phyloP scores from a whole-genome alignment of 2,888 invertebrate species.

The Isoperla grammatica region DNA sequence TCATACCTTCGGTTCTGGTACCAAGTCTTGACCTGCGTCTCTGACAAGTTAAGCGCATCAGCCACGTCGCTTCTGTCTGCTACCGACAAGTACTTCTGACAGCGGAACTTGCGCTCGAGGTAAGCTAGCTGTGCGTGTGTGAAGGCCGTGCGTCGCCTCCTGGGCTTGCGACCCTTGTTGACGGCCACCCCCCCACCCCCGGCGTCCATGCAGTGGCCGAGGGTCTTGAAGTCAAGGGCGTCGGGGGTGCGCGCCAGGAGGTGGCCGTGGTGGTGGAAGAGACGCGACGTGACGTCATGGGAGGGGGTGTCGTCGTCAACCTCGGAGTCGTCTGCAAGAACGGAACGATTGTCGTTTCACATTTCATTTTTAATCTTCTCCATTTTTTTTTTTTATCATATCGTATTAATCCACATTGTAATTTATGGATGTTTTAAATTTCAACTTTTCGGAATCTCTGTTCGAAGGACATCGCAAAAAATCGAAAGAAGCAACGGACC shows the following conservation, averaged over 20 bases:
- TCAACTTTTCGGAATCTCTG: too few species aligned
- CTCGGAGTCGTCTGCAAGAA: slow-evolving; percentile 5
- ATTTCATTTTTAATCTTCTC: too few species aligned
- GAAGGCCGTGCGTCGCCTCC: slow-evolving; percentile 83
- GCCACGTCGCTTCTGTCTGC: slow-evolving; percentile 91
- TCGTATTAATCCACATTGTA: too few species aligned
- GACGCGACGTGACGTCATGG: slow-evolving; percentile 22
- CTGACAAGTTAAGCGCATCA: slow-evolving; percentile 80
- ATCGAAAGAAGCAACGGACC: too few species aligned
- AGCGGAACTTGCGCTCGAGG: slow-evolving; percentile 85
- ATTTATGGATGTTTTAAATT: too few species aligned
- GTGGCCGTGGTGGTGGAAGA: slow-evolving; percentile 20
- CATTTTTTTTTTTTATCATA: too few species aligned
- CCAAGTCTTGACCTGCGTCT: slow-evolving; percentile 96
- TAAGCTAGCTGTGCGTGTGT: slow-evolving; percentile 91
- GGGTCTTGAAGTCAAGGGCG: not conserved
- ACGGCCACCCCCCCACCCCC: slow-evolving; percentile 43
- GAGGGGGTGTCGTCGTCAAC: slow-evolving; percentile 2
- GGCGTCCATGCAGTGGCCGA: slow-evolving; percentile 41
- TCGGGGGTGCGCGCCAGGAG: slow-evolving; percentile 35
- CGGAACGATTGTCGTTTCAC: too few species aligned
- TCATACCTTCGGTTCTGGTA: slow-evolving; percentile 88
- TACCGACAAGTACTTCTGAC: slow-evolving; percentile 90
- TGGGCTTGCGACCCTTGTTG: slow-evolving; percentile 56
- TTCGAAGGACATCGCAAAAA: too few species aligned